phyloP scores from a whole-genome alignment of 2,888 invertebrate species.

The Diogma glabrata region DNA sequence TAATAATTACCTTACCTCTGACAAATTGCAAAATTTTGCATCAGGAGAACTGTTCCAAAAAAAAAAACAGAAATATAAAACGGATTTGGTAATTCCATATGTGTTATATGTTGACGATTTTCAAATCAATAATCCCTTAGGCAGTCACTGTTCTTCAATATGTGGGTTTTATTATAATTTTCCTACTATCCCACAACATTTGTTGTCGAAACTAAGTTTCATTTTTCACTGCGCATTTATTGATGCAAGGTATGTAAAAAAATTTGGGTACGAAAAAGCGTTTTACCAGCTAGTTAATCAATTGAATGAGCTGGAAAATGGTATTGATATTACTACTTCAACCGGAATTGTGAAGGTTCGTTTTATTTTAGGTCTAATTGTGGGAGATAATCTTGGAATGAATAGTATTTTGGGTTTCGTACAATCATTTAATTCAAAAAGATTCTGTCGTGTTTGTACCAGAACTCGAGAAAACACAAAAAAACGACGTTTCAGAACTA shows the following conservation, averaged over 20 bases:
- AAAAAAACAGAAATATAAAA: slow-evolving; percentile 3
- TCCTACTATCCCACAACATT: slow-evolving; percentile 18
- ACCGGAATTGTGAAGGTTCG: slow-evolving; percentile 13
- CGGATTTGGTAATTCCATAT: slow-evolving; percentile 10
- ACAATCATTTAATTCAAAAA: slow-evolving; percentile 6
- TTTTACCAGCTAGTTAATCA: slow-evolving; percentile 18
- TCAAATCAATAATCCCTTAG: slow-evolving; percentile 17
- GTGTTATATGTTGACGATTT: slow-evolving; percentile 16
- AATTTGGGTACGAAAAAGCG: slow-evolving; percentile 16
- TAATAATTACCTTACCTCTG: background rate
- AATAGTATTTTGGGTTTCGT: background rate
- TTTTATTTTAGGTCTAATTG: background rate
- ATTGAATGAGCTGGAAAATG: slow-evolving; percentile 16
- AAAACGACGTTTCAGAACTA: slow-evolving; percentile 14
- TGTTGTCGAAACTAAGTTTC: slow-evolving; percentile 18
- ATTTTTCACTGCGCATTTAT: slow-evolving; percentile 19
- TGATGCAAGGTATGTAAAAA: slow-evolving; percentile 16
- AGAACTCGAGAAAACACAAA: slow-evolving; percentile 17
- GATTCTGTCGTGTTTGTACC: slow-evolving; percentile 19
- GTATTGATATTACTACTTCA: background rate
- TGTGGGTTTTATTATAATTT: slow-evolving; percentile 16
- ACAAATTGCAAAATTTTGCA: slow-evolving; percentile 12
- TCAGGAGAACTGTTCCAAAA: slow-evolving; percentile 12
- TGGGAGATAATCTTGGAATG: background rate
- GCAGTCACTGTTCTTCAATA: slow-evolving; percentile 12